Percentiles rank a stretch among this genome's conserved stretches.
Evolutionary conservation across 1,140 invertebrate species (phyloP).

Genomic region (Drosophila parvula): DNA sequence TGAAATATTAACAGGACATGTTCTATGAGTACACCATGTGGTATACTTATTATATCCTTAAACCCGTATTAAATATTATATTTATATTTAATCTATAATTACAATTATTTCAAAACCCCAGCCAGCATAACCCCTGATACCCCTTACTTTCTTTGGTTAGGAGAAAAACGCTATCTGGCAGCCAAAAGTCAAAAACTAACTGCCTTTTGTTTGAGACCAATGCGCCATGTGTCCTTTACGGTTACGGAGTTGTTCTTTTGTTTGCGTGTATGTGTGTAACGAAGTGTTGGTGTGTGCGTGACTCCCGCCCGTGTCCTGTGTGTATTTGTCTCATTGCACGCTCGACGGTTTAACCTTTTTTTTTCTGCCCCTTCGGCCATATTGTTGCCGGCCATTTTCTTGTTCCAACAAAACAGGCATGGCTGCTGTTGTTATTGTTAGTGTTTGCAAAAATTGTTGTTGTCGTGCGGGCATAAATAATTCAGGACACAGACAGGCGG

Average conservation of each 20-base stretch:
- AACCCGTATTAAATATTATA: no score
- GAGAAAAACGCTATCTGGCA: conserved; percentile 42
- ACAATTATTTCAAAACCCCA: not conserved
- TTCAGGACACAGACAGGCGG: conserved; percentile 43
- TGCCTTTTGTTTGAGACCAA: conserved; percentile 74
- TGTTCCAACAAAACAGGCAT: conserved; percentile 18
- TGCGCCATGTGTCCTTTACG: conserved; percentile 73
- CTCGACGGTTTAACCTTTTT: conserved; percentile 69
- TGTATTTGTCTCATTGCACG: conserved; percentile 57
- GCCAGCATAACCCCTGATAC: not conserved
- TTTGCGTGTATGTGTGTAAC: conserved; percentile 30
- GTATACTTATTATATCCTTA: not conserved
- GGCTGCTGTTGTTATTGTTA: conserved; percentile 14
- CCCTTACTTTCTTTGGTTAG: not conserved
- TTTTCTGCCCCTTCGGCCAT: conserved; percentile 51
- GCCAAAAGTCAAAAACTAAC: conserved; percentile 73
- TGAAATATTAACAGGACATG: not conserved
- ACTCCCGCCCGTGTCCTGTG: conserved; percentile 13
- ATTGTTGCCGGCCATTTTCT: conserved; percentile 58
- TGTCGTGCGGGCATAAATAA: conserved; percentile 71
- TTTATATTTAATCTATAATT: not conserved
- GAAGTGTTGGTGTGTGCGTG: conserved; percentile 38
- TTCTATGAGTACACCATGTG: not conserved
- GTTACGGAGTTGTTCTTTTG: conserved; percentile 41
- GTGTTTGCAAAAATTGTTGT: conserved; percentile 42